Evolutionary conservation across 92 coral and sea anemone genomes (phyloP).

Genomic region (Palythoa grandiflora): DNA sequence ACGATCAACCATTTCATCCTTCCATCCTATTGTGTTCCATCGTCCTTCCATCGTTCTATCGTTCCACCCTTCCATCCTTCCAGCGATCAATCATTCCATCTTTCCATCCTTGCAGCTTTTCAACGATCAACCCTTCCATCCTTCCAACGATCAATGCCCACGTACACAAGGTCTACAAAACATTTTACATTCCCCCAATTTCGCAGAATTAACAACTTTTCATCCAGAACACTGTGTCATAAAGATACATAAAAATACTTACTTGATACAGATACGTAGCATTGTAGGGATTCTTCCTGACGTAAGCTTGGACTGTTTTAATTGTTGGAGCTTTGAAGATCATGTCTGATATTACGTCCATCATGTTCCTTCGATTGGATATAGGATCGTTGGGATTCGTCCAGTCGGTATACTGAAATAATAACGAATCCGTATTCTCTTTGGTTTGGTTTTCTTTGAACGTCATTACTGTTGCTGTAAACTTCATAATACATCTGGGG

Average conservation of each 20-base stretch:
- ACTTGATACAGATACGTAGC: background rate
- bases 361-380: background rate
- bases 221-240: background rate
- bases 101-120: no score
- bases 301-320: background rate
- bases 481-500: background rate
- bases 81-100: no score
- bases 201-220: background rate
- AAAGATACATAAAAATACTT: background rate
- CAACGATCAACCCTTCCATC: no score
- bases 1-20: no score
- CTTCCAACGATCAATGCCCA: no score
- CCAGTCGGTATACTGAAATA: constrained; percentile 13
- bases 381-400: background rate
- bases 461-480: background rate
- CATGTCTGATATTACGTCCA: background rate
- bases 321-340: background rate
- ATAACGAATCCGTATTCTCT: background rate
- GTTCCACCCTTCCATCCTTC: no score
- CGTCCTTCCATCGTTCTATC: no score
- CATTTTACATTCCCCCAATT: background rate
- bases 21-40: no score
- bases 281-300: background rate
- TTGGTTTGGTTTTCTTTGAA: constrained; percentile 1
- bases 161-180: background rate